Base-by-base conservation (phyloP, 2,888 invertebrate genomes). In the Callyntrura sp. region DNA sequence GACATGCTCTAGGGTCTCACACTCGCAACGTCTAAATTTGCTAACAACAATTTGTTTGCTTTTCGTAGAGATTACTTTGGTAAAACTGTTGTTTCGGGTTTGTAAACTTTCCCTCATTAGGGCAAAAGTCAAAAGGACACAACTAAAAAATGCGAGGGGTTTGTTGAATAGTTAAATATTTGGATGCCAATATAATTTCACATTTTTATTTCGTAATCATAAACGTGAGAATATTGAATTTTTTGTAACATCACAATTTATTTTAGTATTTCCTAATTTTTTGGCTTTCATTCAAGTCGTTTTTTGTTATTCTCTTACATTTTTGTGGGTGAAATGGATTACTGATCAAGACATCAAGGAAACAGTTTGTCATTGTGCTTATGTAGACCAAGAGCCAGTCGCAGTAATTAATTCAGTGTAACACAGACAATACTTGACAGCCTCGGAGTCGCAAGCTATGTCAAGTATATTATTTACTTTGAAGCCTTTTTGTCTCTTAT, bases 381-480 rank as follows among this genome's bases (percentile, higher is more conserved):
- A 35, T 35, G 35, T 35, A 35, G 14, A 57, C n/a, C n/a, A 17
- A 17, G 57, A 57, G 57, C n/a, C 5, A 57, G n/a, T 35, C 35
- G 35, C n/a, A n/a, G n/a, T 17, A 68, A 68, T 43, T 70, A 35
- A 70, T 70, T 70, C n/a, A 43, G 17, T 8, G 9, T 43, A 70
- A 43, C 9, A 9, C 43, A 70, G 70, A 70, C 70, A 70, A 1
- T 17, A 28, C 17, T 70, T 35, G 70, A 70, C 70, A 43, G 43
- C 43, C 35, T 9, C n/a, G 28, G 43, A 12, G 43, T 43, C 70
- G 43, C 43, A 43, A 43, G 70, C 43, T 35, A 70, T 70, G 17
- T 70, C 43, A 70, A 70, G 43, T n/a, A 35, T 70, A 62, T 11
- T 11, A 62, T 17, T 48, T 25, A 11, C 0, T 8, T 62, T 17